Base-by-base conservation (phyloP, 2,888 invertebrate species). In the Nebria salina region DNA sequence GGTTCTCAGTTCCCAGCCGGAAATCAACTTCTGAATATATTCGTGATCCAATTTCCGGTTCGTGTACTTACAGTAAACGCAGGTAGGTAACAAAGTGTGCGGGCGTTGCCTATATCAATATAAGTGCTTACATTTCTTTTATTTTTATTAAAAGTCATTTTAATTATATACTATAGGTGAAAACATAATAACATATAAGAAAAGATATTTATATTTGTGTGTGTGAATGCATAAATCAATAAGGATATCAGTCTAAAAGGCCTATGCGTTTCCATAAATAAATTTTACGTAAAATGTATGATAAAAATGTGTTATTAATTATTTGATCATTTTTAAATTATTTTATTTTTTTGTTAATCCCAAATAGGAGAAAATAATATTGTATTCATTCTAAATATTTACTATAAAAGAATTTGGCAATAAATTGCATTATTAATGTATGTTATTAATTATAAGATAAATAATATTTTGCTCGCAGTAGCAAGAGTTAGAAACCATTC, bases 1-100 rank as follows among this genome's bases (percentile, higher is more conserved):
- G 78, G 78, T 78, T 78, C 74, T 20, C 68, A 4, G 68, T 13
- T 68, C 75, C 80, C 43, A 43, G 73, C 81, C 81, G 81, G 81
- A 81, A 81, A 81, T 81, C 81, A 81, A 81, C 81, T 81, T 81
- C 81, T 81, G 81, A 81, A 81, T 81, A 81, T 81, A 81, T 81
- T 81, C 81, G 81, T 81, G 81, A 81, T 81, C 81, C 81, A 81
- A 81, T 81, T 81, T 81, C 81, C 81, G 81, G 76, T 80, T 75
- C 76, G 76, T 81, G 81, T 81, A 81, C 81, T 81, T 81, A 76
- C 81, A 81, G 80, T 75, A 66, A 74, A 79, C 74, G 72, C 80
- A 75, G 79, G 66, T 77, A 81, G 65, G 74, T 74, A 74, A 65
- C 79, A 64, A 25, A 74, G 54, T 54, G 54, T 54, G 80, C 70